Evolutionary conservation across 2,113 vertebrate genomes (phyloP), one percentile per base, ranked within the genome.

Genomic region (Brachyistius frenatus): DNA sequence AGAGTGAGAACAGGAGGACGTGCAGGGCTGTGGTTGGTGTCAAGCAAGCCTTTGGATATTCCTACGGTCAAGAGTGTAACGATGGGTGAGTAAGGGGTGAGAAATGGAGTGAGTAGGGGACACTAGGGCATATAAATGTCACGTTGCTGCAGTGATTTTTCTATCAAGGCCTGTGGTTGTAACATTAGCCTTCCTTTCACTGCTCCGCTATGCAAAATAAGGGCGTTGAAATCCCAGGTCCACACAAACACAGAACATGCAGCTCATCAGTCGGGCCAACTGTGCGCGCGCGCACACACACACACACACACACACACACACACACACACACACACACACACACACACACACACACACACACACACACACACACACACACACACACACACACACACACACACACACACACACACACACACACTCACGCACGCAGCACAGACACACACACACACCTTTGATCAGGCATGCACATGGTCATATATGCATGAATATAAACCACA

Each of bases 101-200:
- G 69, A 47, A 57, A 73, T 52, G 63, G 74, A 67, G 73, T 66
- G 75, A 70, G 65, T 66, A 61, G 64, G 74, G 82, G 85, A 88
- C 88, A 91, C 71, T 15, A 1, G 70, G 76, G 79, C 75, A 73
- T 85, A 80, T 78, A 88, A 81, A 89, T 85, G 90, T 89, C 86
- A 88, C 78, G 80, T 66, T 80, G 75, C 44, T 81, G 66, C 44
- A 86, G 80, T 68, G 49, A 80, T 84, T 86, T 89, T 77, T 82
- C 73, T 82, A 80, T 91, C 85, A 75, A 81, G 84, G 67, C 66
- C 66, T 92, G 91, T 81, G 89, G 91, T 91, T 88, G 90, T 83
- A 92, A 92, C 87, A 63, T 33, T 79, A 91, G 76, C 85, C 73
- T 80, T 84, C 61, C 54, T 74, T 91, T 91, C 85, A 85, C 67